These are phyloP conservation scores for Reinhardtius hippoglossoides DNA, from an alignment of 2,113 vertebrate species.

Conservation along the genomic window DNA sequence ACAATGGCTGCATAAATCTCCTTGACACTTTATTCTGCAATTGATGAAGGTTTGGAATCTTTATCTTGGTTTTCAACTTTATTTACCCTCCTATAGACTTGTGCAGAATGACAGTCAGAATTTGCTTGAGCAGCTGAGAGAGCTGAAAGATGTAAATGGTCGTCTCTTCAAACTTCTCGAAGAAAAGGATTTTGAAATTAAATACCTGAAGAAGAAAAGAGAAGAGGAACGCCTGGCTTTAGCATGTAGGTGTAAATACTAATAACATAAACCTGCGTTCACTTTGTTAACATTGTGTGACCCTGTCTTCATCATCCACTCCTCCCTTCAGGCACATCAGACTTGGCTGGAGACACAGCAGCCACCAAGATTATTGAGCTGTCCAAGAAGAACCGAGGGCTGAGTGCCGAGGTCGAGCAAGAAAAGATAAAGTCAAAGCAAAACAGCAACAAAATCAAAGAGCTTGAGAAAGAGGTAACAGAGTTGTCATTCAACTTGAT, in stretches of 20 bases:
- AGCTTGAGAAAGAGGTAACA: slow-evolving; percentile 89
- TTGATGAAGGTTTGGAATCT: not conserved
- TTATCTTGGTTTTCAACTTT: not conserved
- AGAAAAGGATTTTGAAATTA: slow-evolving; percentile 93
- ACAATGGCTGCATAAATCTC: no score
- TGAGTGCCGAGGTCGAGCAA: slow-evolving; percentile 85
- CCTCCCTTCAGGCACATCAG: slow-evolving; percentile 79
- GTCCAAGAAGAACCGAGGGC: slow-evolving; percentile 90
- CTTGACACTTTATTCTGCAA: no score
- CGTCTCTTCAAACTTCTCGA: slow-evolving; percentile 88
- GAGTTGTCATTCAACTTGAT: not conserved
- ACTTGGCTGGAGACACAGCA: slow-evolving; percentile 87
- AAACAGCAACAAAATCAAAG: slow-evolving; percentile 83
- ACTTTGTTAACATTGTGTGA: not conserved
- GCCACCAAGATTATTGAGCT: slow-evolving; percentile 94
- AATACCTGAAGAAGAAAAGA: slow-evolving; percentile 87
- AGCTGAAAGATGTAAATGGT: slow-evolving; percentile 89
- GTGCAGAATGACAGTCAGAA: slow-evolving; percentile 44
- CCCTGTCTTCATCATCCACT: not conserved
- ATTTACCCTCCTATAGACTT: slow-evolving; percentile 38
- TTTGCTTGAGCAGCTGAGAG: slow-evolving; percentile 85
- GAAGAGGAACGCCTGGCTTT: slow-evolving; percentile 87
- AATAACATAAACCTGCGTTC: no score
- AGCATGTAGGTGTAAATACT: slow-evolving; percentile 72
- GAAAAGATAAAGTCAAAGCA: slow-evolving; percentile 87